These are phyloP conservation scores for Dorcus hopei DNA, from an alignment of 2,888 invertebrate species.

Conservation along the genomic window DNA sequence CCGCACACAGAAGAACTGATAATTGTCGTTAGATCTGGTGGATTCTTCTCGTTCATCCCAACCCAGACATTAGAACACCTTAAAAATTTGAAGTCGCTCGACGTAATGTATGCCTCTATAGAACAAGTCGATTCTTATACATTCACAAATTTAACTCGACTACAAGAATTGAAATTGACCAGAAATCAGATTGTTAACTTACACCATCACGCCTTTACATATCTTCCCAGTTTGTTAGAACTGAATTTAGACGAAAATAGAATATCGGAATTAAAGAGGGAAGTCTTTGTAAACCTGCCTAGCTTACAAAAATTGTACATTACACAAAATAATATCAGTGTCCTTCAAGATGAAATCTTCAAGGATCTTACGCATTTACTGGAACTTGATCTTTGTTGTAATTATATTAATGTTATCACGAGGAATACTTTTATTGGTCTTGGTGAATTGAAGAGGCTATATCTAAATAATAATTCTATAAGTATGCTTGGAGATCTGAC, in stretches of 20 bases:
- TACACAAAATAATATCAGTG: slow-evolving; percentile 81
- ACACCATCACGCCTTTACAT: slow-evolving; percentile 68
- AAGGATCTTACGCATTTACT: slow-evolving; percentile 69
- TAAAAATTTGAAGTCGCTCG: slow-evolving; percentile 63
- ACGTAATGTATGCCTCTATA: slow-evolving; percentile 71
- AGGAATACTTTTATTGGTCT: slow-evolving; percentile 76
- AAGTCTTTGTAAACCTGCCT: slow-evolving; percentile 72
- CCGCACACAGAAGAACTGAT: slow-evolving; percentile 66
- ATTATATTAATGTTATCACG: slow-evolving; percentile 71
- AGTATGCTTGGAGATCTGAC: slow-evolving; percentile 75
- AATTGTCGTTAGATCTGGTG: slow-evolving; percentile 68
- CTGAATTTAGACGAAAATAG: slow-evolving; percentile 74
- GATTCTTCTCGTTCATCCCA: slow-evolving; percentile 68
- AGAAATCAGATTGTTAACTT: slow-evolving; percentile 69
- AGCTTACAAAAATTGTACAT: slow-evolving; percentile 71
- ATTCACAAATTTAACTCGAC: slow-evolving; percentile 69
- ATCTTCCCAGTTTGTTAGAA: slow-evolving; percentile 65
- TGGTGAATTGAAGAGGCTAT: slow-evolving; percentile 68
- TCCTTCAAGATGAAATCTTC: slow-evolving; percentile 82
- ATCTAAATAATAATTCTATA: slow-evolving; percentile 71
- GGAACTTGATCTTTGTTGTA: slow-evolving; percentile 77
- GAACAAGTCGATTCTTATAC: slow-evolving; percentile 67
- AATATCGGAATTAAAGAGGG: slow-evolving; percentile 69
- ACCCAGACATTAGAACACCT: slow-evolving; percentile 66
- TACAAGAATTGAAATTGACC: slow-evolving; percentile 65